These are phyloP conservation scores for Hirtodrosophila histrioides DNA, from an alignment of 2,888 invertebrate genomes.

Conservation along the genomic window DNA sequence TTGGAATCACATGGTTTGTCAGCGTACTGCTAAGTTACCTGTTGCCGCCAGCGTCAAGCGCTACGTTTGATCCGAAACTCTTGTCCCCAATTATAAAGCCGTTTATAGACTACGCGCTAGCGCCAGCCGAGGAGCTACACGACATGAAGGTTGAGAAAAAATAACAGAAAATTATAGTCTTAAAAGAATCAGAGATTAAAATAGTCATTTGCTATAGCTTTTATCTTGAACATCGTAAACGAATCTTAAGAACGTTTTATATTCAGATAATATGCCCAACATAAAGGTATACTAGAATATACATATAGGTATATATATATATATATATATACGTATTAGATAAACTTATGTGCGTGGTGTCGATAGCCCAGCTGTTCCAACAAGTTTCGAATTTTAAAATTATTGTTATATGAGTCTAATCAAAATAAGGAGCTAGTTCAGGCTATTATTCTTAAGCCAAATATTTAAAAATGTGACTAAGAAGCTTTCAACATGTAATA, in stretches of 20 bases:
- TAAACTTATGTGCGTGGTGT: too few relatives aligned
- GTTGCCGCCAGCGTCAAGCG: conserved; percentile 74
- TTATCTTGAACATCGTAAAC: conserved; percentile 3
- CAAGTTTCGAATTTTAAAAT: background rate
- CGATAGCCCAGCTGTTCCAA: too few relatives aligned
- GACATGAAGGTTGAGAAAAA: conserved; percentile 41
- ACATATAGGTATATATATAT: too few relatives aligned
- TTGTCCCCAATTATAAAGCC: conserved; percentile 40
- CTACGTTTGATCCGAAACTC: conserved; percentile 69
- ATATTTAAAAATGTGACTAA: background rate
- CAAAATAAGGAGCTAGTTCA: conserved; percentile 2
- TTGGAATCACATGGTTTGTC: conserved; percentile 85
- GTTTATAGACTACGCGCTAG: conserved; percentile 36
- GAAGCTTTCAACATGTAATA: background rate
- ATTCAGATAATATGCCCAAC: background rate
- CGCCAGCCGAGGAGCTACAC: conserved; percentile 37
- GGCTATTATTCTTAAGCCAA: background rate
- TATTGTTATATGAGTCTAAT: conserved; percentile 5
- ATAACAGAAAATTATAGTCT: conserved; percentile 12
- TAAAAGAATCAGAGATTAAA: background rate
- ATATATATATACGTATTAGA: too few relatives aligned
- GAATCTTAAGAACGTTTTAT: too few relatives aligned
- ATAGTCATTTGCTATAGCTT: conserved; percentile 1
- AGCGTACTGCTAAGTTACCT: conserved; percentile 86
- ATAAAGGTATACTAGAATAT: background rate